These are phyloP conservation scores for Pachyramphus minor DNA, from an alignment of 2,113 vertebrate species.

Conservation along the genomic window DNA sequence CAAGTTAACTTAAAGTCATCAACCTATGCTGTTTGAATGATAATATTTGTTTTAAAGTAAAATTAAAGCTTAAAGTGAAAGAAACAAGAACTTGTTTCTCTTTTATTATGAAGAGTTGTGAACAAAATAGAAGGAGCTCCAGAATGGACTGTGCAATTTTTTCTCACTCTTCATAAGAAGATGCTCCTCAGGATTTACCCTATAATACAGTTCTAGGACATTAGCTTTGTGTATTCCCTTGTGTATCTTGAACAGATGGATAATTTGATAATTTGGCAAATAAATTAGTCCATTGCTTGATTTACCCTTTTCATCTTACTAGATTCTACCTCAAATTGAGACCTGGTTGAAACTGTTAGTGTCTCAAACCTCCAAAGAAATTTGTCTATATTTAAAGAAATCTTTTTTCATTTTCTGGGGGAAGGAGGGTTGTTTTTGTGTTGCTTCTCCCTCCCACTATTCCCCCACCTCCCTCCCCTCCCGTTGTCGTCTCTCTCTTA, in stretches of 20 bases:
- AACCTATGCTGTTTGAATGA: background rate
- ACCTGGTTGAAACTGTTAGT: background rate
- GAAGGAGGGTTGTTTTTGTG: rapidly evolving
- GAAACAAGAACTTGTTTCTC: background rate
- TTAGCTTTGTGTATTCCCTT: background rate
- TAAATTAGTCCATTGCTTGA: background rate
- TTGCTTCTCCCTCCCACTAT: background rate
- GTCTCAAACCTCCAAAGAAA: background rate
- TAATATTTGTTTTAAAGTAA: background rate
- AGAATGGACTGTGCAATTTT: background rate
- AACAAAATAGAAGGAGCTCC: background rate
- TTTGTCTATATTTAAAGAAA: background rate
- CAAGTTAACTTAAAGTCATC: background rate
- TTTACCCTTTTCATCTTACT: background rate
- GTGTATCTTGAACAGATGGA: background rate
- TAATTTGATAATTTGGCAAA: background rate
- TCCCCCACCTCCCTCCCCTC: rapidly evolving
- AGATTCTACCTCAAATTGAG: background rate
- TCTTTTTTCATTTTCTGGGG: background rate
- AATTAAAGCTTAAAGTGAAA: background rate
- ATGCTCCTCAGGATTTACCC: background rate
- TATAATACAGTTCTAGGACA: background rate
- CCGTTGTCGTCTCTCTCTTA: background rate
- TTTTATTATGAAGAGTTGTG: background rate
- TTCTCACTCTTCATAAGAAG: background rate